Base-by-base conservation (phyloP, 2,113 vertebrate genomes). In the Mus spicilegus region DNA sequence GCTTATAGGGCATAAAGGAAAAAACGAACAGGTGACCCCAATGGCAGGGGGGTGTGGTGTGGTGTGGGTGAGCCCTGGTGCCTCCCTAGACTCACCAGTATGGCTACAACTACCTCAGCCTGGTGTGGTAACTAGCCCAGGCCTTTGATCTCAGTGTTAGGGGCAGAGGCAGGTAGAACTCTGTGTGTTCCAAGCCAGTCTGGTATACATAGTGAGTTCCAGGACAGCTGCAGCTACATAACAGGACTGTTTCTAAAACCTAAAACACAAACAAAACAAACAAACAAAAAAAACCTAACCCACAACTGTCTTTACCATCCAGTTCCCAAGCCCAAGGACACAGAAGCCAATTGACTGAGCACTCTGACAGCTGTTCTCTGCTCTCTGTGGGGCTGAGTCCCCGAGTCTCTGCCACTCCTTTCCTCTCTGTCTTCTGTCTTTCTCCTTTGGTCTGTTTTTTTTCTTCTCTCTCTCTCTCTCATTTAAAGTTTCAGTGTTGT, bases 21-120 rank as follows among this genome's bases (percentile, higher is more conserved):
- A 87, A 69, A 42, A 42, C 42, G 72, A 94, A 89, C 51, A 93
- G 65, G 82, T 80, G 91, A 87, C 89, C 36, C 75, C n/a, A 7
- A 36, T 0, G 0, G n/a, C 30, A 39, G 49, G 49, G 49, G 49
- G 5, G 49, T 5, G 49, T n/a, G n/a, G n/a, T n/a, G n/a, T n/a
- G n/a, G 46, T 49, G n/a, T n/a, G 69, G 76, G 73, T 88, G 65
- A 67, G 42, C 28, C 5, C 30, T 58, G 7, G 70, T 73, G 70
- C 49, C 72, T 75, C 87, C 36, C 39, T 63, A 91, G 33, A 85
- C 46, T 92, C 81, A 67, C 81, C 28, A 17, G 30, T 24, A 10
- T 51, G 78, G 90, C 88, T 30, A 72, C 84, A 92, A 49, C 28
- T 72, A 11, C 56, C 39, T 30, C 14, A 42, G 7, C 80, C 22